A percentile compares a stretch with the other conserved stretches of the same genome.
phyloP scores from a whole-genome alignment of 2,888 invertebrate genomes.

The Diploptera punctata region DNA sequence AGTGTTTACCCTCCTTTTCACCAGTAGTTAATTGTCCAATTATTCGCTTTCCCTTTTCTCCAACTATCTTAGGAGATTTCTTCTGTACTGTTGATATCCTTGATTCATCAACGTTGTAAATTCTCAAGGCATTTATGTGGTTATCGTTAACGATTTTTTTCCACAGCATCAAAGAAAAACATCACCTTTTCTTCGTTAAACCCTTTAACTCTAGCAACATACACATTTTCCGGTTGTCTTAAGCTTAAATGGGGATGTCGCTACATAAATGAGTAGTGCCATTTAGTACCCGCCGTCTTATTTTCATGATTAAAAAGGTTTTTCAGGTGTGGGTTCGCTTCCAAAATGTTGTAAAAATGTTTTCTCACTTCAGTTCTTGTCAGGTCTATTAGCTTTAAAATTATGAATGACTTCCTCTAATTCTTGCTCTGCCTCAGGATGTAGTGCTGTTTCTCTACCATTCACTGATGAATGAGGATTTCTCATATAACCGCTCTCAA shows the following conservation, averaged over 20 bases:
- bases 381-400: slow-evolving; percentile 28
- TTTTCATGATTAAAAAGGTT: slow-evolving; percentile 23
- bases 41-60: background rate
- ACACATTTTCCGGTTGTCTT: slow-evolving; percentile 44
- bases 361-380: slow-evolving; percentile 29
- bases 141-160: slow-evolving; percentile 28
- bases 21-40: background rate
- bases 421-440: slow-evolving; percentile 25
- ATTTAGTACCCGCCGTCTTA: slow-evolving; percentile 28
- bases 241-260: slow-evolving; percentile 40
- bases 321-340: background rate
- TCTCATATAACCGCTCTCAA: too few species aligned
- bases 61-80: background rate
- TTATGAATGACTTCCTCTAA: slow-evolving; percentile 7
- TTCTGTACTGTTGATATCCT: background rate
- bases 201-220: too few species aligned
- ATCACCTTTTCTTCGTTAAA: slow-evolving; percentile 43
- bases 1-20: background rate
- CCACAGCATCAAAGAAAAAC: slow-evolving; percentile 43
- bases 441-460: background rate
- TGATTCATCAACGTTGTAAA: too few species aligned
- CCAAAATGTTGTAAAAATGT: slow-evolving; percentile 29
- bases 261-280: slow-evolving; percentile 38
- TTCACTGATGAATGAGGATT: too few species aligned
- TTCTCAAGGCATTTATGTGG: background rate